phyloP scores from a whole-genome alignment of 2,797 vertebrate genomes.

The Meda fulgida region DNA sequence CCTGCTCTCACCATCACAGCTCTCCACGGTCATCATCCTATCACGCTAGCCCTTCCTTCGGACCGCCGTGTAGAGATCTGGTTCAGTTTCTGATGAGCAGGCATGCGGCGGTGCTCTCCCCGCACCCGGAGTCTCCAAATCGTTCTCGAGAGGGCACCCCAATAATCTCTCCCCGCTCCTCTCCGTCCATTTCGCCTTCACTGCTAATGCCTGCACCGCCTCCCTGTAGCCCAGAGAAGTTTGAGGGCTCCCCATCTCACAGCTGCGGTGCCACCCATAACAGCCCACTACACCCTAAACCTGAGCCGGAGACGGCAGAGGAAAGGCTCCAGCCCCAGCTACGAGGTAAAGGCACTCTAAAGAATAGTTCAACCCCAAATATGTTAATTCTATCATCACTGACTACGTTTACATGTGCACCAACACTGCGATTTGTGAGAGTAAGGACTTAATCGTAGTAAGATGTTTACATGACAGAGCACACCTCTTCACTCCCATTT shows the following conservation, averaged over 20 bases:
- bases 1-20: constrained; percentile 54
- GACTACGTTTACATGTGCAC: background rate
- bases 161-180: constrained; percentile 69
- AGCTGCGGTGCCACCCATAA: constrained; percentile 83
- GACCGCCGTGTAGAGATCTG: constrained; percentile 72
- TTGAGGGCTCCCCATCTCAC: constrained; percentile 63
- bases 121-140: constrained; percentile 64
- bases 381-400: background rate
- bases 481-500: background rate
- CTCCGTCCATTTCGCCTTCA: constrained; percentile 68
- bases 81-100: constrained; percentile 85
- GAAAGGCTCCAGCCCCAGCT: constrained; percentile 82
- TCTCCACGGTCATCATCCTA: constrained; percentile 56
- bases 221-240: constrained; percentile 64
- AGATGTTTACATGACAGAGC: background rate
- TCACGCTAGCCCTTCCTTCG: constrained; percentile 59
- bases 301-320: constrained; percentile 80
- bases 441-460: background rate
- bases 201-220: constrained; percentile 65
- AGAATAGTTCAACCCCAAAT: background rate
- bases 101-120: constrained; percentile 72
- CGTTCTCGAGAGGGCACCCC: constrained; percentile 66
- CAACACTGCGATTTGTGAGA: background rate
- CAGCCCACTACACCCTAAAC: constrained; percentile 86
- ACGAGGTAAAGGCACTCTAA: constrained; percentile 78